Base-by-base conservation (phyloP, 2,888 invertebrate species). In the Lepidochitona cinerea region DNA sequence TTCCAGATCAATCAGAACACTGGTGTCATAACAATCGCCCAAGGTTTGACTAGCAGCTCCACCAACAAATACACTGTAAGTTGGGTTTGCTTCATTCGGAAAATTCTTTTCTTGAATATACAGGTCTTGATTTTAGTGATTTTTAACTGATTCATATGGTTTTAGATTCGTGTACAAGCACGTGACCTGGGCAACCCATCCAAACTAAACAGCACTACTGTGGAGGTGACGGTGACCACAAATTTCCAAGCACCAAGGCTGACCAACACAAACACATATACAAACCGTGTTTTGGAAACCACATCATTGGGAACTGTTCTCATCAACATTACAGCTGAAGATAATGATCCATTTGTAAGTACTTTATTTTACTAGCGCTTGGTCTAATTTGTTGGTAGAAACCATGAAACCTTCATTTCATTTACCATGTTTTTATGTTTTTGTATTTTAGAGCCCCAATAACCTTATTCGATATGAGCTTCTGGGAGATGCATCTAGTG, bases 81-180 rank as follows among this genome's bases (percentile, higher is more conserved):
- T 4, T 5, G 49, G 3, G 18, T 7, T 5, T 64, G 29, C 18
- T 64, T 9, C 64, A 26, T 32, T 64, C 4, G 33, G 64, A 32
- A 18, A n/a, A n/a, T n/a, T n/a, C n/a, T n/a, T n/a, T n/a, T n/a
- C n/a, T n/a, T n/a, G n/a, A n/a, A n/a, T n/a, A n/a, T n/a, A n/a
- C n/a, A n/a, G n/a, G n/a, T n/a, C n/a, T n/a, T n/a, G n/a, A n/a
- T n/a, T n/a, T n/a, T n/a, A n/a, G n/a, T n/a, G n/a, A n/a, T n/a
- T n/a, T n/a, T n/a, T n/a, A n/a, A n/a, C n/a, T n/a, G n/a, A n/a
- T n/a, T n/a, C n/a, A n/a, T n/a, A n/a, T 2, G 7, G 2, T 4
- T 49, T 1, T 76, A 88, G 87, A 76, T 89, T n/a, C 83, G 88
- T 23, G 83, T 89, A n/a, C 77, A 83, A 69, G 87, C 87, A 6